Base-by-base conservation (phyloP, 2,888 invertebrate species). In the Oeneis ivallda region DNA sequence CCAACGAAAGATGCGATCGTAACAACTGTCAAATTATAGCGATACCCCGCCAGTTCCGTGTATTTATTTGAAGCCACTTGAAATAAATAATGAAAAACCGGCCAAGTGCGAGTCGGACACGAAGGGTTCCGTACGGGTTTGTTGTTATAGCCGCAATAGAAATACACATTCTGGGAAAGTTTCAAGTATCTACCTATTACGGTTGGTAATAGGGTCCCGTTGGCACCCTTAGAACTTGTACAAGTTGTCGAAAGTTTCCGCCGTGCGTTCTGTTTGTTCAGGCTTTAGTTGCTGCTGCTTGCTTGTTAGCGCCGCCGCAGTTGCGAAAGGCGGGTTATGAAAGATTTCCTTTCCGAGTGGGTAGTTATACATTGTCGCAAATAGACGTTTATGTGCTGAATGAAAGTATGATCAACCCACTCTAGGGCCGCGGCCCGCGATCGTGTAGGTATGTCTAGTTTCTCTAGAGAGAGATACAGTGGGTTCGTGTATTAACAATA, bases 311-410 rank as follows among this genome's bases (percentile, higher is more conserved):
- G 58, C 45, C 47, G 15, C 32, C n/a, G 43, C 56, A 45, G 67
- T 68, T 68, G 67, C 67, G 65, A 67, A 67, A 67, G 41, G 17
- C 49, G 37, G 41, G 56, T 69, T 69, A 65, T 67, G 69, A 67
- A 67, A 69, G 64, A 59, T 67, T 67, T 67, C 64, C 67, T 62
- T 62, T 59, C 59, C 43, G 50, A 69, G 64, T 60, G 49, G 54
- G 45, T 56, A 52, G 54, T 64, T 39, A 39, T 45, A 62, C 57
- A 60, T 34, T 64, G 66, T 62, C 56, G 61, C 57, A 60, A 63
- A 57, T 52, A 67, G 10, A 17, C 37, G 17, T 13, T 39, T 41
- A 41, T 56, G 15, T 56, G 19, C 39, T 41, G 56, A 13, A 56
- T 13, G 53, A 53, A 53, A 53, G 37, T 53, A 34, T 15, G 39